Evolutionary conservation across 92 coral and sea anemone species (phyloP).

Genomic region (Parazoanthus darwini): DNA sequence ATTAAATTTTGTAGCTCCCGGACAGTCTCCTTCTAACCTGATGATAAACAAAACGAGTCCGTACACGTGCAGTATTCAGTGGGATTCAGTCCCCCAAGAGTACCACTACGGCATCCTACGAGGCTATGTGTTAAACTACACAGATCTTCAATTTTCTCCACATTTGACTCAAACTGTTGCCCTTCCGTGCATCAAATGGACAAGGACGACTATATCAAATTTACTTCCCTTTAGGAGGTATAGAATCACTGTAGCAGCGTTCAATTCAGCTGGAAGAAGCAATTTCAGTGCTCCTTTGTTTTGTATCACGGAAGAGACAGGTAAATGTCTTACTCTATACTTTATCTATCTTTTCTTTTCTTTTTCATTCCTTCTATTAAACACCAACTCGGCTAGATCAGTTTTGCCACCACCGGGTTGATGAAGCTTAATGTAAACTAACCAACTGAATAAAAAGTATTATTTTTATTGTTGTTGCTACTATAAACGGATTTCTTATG

Average conservation of each 20-base stretch:
- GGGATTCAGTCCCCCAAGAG: slow-evolving; percentile 39
- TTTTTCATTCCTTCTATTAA: too few species aligned
- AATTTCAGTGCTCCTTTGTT: not conserved
- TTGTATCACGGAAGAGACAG: slow-evolving; percentile 9
- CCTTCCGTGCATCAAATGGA: not conserved
- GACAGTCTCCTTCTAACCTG: slow-evolving; percentile 39
- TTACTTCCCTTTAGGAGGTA: not conserved
- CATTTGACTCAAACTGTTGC: not conserved
- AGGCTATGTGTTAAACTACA: slow-evolving; percentile 18
- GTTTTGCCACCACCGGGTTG: too few species aligned
- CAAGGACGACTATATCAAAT: not conserved
- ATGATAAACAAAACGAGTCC: slow-evolving; percentile 19
- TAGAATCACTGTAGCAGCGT: not conserved
- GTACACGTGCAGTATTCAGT: slow-evolving; percentile 12
- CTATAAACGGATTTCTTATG: too few species aligned
- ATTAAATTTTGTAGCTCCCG: slow-evolving; percentile 22
- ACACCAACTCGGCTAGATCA: too few species aligned
- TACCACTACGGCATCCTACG: slow-evolving; percentile 41
- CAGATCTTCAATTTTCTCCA: not conserved
- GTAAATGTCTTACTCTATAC: not conserved
- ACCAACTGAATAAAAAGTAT: too few species aligned
- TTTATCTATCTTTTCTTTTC: too few species aligned
- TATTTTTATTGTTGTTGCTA: too few species aligned
- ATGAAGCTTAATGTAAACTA: too few species aligned
- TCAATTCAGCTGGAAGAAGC: not conserved